Percentiles rank a stretch among this genome's conserved stretches.
phyloP scores from a whole-genome alignment of 1,140 invertebrate genomes.

The Gryon sp. region DNA sequence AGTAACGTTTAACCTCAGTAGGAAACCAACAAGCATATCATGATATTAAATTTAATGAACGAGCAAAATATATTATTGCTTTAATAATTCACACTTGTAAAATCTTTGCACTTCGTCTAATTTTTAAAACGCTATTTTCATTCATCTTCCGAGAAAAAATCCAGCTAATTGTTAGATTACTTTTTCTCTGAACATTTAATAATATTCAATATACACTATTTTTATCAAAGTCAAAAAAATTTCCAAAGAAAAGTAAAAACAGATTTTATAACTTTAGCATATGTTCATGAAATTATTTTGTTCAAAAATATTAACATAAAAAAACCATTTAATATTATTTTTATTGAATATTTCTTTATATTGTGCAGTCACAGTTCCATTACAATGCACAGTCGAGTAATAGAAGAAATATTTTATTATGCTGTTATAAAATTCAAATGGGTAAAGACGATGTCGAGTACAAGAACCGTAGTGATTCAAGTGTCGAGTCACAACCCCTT shows the following conservation, averaged over 20 bases:
- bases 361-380: not conserved
- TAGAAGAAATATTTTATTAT: slow-evolving; percentile 33
- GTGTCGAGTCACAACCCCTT: slow-evolving; percentile 71
- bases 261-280: too few species aligned
- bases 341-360: not conserved
- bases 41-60: slow-evolving; percentile 56
- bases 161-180: too few species aligned
- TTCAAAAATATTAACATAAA: too few species aligned
- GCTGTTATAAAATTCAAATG: slow-evolving; percentile 54
- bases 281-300: too few species aligned
- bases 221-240: too few species aligned
- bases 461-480: slow-evolving; percentile 52
- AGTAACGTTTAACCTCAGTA: slow-evolving; percentile 52
- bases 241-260: too few species aligned
- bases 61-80: slow-evolving; percentile 44
- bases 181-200: too few species aligned
- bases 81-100: slow-evolving; percentile 40
- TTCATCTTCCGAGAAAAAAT: too few species aligned
- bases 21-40: slow-evolving; percentile 53
- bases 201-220: too few species aligned
- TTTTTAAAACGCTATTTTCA: too few species aligned
- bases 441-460: slow-evolving; percentile 33
- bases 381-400: not conserved
- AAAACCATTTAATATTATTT: too few species aligned
- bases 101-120: slow-evolving; percentile 47